Conservation (phyloP, 2,888 invertebrate genomes). For the Epinotia demarniana region DNA sequence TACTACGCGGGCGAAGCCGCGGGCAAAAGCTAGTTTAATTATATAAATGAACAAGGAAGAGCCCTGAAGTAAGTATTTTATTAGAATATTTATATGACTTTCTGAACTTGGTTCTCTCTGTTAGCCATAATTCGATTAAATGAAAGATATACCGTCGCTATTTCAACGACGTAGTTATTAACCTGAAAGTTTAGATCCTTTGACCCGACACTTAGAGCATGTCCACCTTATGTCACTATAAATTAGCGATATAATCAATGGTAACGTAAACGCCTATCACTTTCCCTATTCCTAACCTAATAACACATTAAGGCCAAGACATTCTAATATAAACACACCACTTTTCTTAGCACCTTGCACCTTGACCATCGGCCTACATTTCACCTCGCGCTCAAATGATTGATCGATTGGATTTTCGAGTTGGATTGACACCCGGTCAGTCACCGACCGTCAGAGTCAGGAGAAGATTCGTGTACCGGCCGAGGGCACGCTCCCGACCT, state of each 20-base stretch:
- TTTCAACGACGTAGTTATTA: not conserved
- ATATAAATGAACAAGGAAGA: too few species aligned
- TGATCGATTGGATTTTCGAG: slow-evolving; percentile 39
- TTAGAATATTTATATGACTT: too few species aligned
- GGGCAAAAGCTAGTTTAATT: too few species aligned
- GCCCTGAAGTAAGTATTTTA: too few species aligned
- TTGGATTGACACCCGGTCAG: slow-evolving; percentile 30
- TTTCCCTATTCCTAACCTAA: not conserved
- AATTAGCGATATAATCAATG: not conserved
- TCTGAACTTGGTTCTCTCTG: too few species aligned
- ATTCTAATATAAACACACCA: slow-evolving; percentile 19
- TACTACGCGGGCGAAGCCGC: too few species aligned
- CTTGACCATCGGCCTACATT: slow-evolving; percentile 34
- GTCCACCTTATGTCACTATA: not conserved
- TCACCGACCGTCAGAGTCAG: slow-evolving; percentile 11
- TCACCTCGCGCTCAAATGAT: slow-evolving; percentile 31
- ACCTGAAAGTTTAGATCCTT: not conserved
- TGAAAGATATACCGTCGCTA: too few species aligned
- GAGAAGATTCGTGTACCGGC: not conserved
- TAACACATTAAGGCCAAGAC: slow-evolving; percentile 5
- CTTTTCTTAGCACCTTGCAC: slow-evolving; percentile 23
- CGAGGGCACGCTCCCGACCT: slow-evolving; percentile 20
- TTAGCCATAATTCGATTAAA: too few species aligned
- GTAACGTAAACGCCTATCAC: not conserved
- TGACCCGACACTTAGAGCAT: not conserved